These are phyloP conservation scores for Hycleus cichorii DNA, from an alignment of 1,140 invertebrate species.

Conservation along the genomic window DNA sequence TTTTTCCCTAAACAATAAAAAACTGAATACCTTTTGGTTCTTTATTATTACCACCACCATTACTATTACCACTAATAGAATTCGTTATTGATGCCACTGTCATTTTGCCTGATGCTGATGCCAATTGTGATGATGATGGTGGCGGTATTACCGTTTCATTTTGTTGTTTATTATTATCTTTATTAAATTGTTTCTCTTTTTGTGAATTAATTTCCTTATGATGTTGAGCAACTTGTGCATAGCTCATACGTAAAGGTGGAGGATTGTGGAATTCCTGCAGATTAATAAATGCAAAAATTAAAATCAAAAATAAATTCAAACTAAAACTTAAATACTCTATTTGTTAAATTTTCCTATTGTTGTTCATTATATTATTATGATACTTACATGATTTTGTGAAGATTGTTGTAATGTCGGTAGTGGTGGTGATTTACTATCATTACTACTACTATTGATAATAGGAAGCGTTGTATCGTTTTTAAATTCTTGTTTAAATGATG, in stretches of 20 bases:
- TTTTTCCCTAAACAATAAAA: too few species aligned
- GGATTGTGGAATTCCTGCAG: conserved; percentile 45
- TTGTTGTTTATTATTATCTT: conserved; percentile 39
- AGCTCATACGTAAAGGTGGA: conserved; percentile 61
- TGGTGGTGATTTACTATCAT: neutral
- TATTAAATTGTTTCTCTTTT: conserved; percentile 44
- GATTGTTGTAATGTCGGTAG: neutral
- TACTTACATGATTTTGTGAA: neutral
- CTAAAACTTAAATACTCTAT: neutral
- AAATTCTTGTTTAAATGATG: conserved; percentile 19
- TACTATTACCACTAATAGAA: neutral
- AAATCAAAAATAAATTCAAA: neutral
- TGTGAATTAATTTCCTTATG: conserved; percentile 51
- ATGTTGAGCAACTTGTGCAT: conserved; percentile 77
- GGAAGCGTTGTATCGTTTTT: conserved; percentile 6
- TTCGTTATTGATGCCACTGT: neutral
- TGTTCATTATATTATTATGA: neutral
- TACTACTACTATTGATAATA: neutral
- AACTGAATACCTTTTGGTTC: neutral
- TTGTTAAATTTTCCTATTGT: neutral
- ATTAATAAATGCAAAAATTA: conserved; percentile 7
- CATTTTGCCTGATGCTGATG: neutral
- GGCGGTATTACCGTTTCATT: neutral
- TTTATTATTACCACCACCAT: neutral
- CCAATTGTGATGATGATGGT: neutral